These are phyloP conservation scores for Hemaris fuciformis DNA, from an alignment of 2,888 invertebrate species.

Conservation along the genomic window DNA sequence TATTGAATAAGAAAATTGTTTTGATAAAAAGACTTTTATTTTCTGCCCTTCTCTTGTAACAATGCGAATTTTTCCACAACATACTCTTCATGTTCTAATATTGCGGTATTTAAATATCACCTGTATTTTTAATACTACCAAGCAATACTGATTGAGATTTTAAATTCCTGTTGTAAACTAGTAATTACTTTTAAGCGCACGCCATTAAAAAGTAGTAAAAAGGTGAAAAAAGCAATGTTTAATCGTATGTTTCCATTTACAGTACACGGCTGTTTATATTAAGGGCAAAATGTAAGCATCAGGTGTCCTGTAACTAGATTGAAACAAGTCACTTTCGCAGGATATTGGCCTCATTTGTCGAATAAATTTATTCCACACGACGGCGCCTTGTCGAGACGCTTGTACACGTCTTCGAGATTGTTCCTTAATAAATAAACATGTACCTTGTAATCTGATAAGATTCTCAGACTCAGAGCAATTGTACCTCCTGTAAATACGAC, in stretches of 20 bases:
- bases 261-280: conserved; percentile 14
- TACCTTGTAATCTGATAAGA: not conserved
- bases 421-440: conserved; percentile 4
- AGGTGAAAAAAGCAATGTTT: not conserved
- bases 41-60: too few relatives aligned
- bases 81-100: too few relatives aligned
- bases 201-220: not conserved
- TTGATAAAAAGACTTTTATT: too few relatives aligned
- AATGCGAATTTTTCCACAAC: too few relatives aligned
- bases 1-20: too few relatives aligned
- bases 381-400: not conserved
- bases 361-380: conserved; percentile 6
- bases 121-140: too few relatives aligned
- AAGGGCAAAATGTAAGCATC: conserved; percentile 25
- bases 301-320: conserved; percentile 34
- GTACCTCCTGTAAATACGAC: not conserved
- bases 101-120: too few relatives aligned
- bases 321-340: conserved; percentile 21
- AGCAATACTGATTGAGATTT: too few relatives aligned
- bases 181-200: too few relatives aligned
- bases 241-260: not conserved
- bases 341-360: conserved; percentile 17
- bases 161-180: too few relatives aligned
- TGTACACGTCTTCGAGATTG: not conserved
- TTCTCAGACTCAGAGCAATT: not conserved